Base-by-base conservation (phyloP, 2,113 vertebrate species). In the Tenebrosternarchus preto region DNA sequence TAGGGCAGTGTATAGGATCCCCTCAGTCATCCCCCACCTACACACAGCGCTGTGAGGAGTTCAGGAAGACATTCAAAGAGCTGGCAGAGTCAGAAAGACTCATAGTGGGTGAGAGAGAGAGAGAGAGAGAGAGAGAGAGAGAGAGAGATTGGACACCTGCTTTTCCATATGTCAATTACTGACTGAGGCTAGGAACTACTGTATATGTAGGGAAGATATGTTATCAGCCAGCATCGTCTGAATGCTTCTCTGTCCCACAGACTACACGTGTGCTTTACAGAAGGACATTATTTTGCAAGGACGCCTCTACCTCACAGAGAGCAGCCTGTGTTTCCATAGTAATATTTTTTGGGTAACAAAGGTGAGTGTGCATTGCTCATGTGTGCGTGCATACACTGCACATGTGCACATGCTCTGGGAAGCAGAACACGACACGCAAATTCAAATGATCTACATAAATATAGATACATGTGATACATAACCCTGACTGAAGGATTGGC, bases 311-410 rank as follows among this genome's bases (percentile, higher is more conserved):
- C 92, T 98, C 82, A 93, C 96, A 63, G 94, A 97, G 89, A 96
- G 94, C 86, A 96, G 93, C 92, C 88, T 99, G 50, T 98, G 96
- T 91, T 98, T 98, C 93, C 92, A 98, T 93, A 98, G 96, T 92
- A 95, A 96, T 86, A 95, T 98, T 83, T 98, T 99, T 87, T 88
- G 96, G 91, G 94, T 96, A 79, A 97, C 96, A 11, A 95, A 95
- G 86, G 96, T 96, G 93, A 95, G 88, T 24, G 2, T 12, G 19
- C 31, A 17, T n/a, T 24, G 9, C 43, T 50, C 11, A 12, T 50
- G 43, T 12, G 11, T 12, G 1, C 11, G 43, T 50, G 43, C 43
- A 50, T 15, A 12, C 43, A 50, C n/a, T n/a, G n/a, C 43, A 50
- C 43, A 46, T 46, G 11, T 46, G 53, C n/a, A n/a, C n/a, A n/a